phyloP scores from a whole-genome alignment of 2,888 invertebrate genomes.

The Cremastobaeus sp. region DNA sequence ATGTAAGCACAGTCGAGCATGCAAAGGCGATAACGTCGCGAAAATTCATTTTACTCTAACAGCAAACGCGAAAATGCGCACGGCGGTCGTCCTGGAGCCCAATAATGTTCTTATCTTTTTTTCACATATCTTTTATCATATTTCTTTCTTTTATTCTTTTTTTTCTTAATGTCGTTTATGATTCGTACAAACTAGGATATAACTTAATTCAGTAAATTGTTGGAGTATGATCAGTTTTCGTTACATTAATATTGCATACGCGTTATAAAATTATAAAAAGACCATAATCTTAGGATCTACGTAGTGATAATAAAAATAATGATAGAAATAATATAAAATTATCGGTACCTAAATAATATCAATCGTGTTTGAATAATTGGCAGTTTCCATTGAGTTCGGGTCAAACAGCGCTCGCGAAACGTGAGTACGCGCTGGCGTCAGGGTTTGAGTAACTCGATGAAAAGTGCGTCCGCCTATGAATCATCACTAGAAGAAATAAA shows the following conservation, averaged over 20 bases:
- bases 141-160: not conserved
- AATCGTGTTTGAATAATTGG: conserved; percentile 59
- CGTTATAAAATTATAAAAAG: conserved; percentile 64
- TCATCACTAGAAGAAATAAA: conserved; percentile 55
- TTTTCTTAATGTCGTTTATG: conserved; percentile 29
- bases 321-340: conserved; percentile 56
- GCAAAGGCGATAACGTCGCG: conserved; percentile 55
- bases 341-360: conserved; percentile 55
- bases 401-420: conserved; percentile 62
- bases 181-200: conserved; percentile 50
- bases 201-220: conserved; percentile 60
- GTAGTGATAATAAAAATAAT: conserved; percentile 60
- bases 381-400: conserved; percentile 77
- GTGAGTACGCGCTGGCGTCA: conserved; percentile 26
- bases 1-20: conserved; percentile 59
- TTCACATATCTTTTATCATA: conserved; percentile 27
- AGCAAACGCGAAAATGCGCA: conserved; percentile 49
- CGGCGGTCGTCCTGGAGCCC: conserved; percentile 77
- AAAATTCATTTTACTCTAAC: conserved; percentile 50
- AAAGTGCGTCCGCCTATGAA: conserved; percentile 71
- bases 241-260: conserved; percentile 70
- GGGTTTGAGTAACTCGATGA: conserved; percentile 76
- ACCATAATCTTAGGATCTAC: conserved; percentile 41
- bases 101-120: conserved; percentile 70
- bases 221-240: conserved; percentile 56